A percentile compares a stretch with the other conserved stretches of the same genome.
Evolutionary conservation across 2,113 vertebrate species (phyloP).

Genomic region (Gulo gulo): DNA sequence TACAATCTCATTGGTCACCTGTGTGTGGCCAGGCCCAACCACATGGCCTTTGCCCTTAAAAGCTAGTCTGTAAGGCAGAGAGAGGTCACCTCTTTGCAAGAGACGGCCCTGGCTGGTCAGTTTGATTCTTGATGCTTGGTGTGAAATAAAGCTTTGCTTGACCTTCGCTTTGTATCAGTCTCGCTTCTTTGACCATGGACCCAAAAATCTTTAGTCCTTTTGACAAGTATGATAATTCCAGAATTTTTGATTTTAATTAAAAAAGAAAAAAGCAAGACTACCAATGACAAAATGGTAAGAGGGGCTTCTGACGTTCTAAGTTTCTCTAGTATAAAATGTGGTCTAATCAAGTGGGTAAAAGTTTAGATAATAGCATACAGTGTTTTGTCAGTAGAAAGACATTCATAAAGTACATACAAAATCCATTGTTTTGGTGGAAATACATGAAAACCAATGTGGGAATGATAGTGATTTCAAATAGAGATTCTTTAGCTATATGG

Average conservation of each 20-base stretch:
- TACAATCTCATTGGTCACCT: too few relatives aligned
- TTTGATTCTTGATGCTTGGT: too few relatives aligned
- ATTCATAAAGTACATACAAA: background rate
- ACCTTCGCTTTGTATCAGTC: too few relatives aligned
- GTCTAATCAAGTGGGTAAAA: background rate
- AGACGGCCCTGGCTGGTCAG: too few relatives aligned
- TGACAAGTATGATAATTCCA: background rate
- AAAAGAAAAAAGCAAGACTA: background rate
- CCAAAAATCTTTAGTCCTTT: background rate
- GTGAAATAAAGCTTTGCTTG: too few relatives aligned
- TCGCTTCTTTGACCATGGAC: too few relatives aligned
- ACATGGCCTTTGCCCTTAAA: too few relatives aligned
- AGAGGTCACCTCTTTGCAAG: too few relatives aligned
- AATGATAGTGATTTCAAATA: background rate
- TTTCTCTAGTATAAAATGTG: background rate
- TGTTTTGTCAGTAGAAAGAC: background rate
- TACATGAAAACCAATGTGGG: background rate
- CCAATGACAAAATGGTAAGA: background rate
- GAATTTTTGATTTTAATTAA: constrained; percentile 10
- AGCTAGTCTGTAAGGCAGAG: too few relatives aligned
- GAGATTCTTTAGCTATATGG: background rate
- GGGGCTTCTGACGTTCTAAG: background rate
- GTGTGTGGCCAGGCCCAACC: too few relatives aligned
- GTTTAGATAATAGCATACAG: background rate
- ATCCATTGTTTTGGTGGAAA: background rate